Evolutionary conservation across 2,797 vertebrate genomes (phyloP).

Genomic region (Harpagifer antarcticus): DNA sequence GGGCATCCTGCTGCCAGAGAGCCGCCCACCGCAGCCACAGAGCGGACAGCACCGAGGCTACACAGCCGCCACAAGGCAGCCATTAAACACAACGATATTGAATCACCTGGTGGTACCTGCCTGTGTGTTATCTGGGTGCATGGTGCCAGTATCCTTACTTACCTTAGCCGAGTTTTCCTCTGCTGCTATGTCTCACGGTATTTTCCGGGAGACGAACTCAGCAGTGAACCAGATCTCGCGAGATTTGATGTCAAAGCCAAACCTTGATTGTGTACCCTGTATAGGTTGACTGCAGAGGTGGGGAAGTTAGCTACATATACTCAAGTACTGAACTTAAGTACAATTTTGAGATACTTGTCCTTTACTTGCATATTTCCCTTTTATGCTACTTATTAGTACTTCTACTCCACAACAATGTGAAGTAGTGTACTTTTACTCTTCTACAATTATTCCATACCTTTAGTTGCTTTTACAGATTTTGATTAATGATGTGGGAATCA

Average conservation of each 20-base stretch:
- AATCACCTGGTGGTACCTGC: background rate
- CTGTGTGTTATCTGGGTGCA: background rate
- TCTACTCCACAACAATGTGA: too few relatives aligned
- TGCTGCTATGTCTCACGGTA: slow-evolving; percentile 60
- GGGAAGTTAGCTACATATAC: too few relatives aligned
- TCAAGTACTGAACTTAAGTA: too few relatives aligned
- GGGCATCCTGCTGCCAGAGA: slow-evolving; percentile 31
- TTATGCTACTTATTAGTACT: too few relatives aligned
- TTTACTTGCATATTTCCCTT: too few relatives aligned
- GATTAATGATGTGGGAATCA: too few relatives aligned
- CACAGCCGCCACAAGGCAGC: background rate
- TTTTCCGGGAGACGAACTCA: slow-evolving; percentile 34
- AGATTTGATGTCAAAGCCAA: slow-evolving; percentile 28
- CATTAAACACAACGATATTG: background rate
- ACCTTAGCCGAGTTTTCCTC: slow-evolving; percentile 62
- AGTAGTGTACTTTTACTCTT: too few relatives aligned
- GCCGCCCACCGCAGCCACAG: slow-evolving; percentile 4
- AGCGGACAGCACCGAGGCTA: background rate
- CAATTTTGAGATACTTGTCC: too few relatives aligned
- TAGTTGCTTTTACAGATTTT: too few relatives aligned
- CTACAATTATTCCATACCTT: too few relatives aligned
- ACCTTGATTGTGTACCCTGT: background rate
- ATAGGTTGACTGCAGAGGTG: background rate
- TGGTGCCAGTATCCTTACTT: slow-evolving; percentile 48
- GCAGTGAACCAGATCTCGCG: slow-evolving; percentile 65